These are phyloP conservation scores for Campylomormyrus numenius DNA, from an alignment of 2,113 vertebrate genomes.

Conservation along the genomic window DNA sequence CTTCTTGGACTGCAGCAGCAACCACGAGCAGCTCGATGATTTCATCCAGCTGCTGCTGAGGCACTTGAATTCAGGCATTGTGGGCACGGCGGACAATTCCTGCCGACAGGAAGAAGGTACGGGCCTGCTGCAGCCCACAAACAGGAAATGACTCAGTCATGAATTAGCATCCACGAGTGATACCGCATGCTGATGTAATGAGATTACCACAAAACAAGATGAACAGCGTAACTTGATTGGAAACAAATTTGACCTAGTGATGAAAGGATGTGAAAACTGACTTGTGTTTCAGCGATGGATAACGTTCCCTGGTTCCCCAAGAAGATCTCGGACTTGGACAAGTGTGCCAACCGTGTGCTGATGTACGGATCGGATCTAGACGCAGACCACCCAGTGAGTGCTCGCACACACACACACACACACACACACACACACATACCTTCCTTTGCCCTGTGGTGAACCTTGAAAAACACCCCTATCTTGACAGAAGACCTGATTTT, in stretches of 20 bases:
- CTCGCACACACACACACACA: background rate
- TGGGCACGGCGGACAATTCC: constrained; percentile 71
- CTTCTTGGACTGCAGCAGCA: constrained; percentile 89
- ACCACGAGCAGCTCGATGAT: constrained; percentile 82
- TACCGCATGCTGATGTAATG: background rate
- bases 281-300: constrained; percentile 67
- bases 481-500: background rate
- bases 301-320: constrained; percentile 88
- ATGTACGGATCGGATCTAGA: constrained; percentile 95
- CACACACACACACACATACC: background rate
- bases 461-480: background rate
- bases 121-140: background rate
- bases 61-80: constrained; percentile 72
- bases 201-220: background rate
- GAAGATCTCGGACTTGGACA: constrained; percentile 93
- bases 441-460: background rate
- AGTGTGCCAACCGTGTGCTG: constrained; percentile 86
- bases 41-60: constrained; percentile 81
- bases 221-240: background rate
- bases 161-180: background rate
- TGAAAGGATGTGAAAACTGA: background rate
- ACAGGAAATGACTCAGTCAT: background rate
- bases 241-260: background rate
- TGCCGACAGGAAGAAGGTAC: constrained; percentile 63
- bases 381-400: constrained; percentile 71